A percentile compares a stretch with the other conserved stretches of the same genome.
Evolutionary conservation across 2,797 vertebrate species (phyloP).

Genomic region (Dromococcyx pavoninus): DNA sequence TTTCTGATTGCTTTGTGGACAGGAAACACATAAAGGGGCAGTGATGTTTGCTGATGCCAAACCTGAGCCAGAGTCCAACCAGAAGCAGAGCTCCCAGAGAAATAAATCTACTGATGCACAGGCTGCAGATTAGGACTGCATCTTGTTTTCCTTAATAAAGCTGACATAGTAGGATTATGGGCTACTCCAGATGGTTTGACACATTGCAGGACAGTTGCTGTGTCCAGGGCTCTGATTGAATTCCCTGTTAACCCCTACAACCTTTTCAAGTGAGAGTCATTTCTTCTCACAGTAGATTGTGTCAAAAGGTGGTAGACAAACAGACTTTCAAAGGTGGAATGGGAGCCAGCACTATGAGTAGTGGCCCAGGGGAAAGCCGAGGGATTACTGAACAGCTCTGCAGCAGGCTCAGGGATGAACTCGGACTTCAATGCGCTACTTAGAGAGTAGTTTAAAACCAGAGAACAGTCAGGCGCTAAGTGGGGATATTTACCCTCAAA

Average conservation of each 20-base stretch:
- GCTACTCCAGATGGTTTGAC: conserved; percentile 46
- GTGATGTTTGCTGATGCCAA: not conserved
- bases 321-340: not conserved
- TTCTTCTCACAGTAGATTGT: conserved; percentile 6
- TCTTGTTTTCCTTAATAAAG: conserved; percentile 54
- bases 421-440: not conserved
- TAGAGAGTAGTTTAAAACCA: not conserved
- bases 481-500: not conserved
- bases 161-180: conserved; percentile 57
- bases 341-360: not conserved
- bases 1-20: not conserved
- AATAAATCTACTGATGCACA: not conserved
- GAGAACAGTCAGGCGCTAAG: not conserved
- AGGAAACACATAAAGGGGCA: not conserved
- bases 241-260: conserved; percentile 51
- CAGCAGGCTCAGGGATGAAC: not conserved
- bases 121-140: conserved; percentile 33
- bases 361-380: not conserved
- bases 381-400: not conserved
- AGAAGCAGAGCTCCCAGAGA: not conserved
- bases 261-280: conserved; percentile 51
- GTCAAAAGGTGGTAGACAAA: conserved; percentile 19
- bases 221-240: conserved; percentile 35
- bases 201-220: conserved; percentile 9
- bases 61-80: not conserved